Conservation (phyloP, 2,888 invertebrate genomes). For the Mystacides longicornis region DNA sequence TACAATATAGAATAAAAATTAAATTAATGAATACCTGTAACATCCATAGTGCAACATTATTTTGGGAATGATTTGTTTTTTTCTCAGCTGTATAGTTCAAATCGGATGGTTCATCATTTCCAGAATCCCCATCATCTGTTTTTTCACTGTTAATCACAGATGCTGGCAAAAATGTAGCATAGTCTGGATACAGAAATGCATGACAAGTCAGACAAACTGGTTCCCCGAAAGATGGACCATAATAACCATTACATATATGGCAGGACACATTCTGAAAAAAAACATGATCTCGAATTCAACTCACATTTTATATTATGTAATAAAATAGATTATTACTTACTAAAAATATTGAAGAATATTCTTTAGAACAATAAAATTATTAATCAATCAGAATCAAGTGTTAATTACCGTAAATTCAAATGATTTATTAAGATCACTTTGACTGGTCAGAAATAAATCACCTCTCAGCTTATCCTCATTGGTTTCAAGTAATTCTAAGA, state of each 20-base stretch:
- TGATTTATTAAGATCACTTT: slow-evolving; percentile 18
- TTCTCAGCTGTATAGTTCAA: slow-evolving; percentile 50
- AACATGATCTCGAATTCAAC: not conserved
- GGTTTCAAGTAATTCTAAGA: slow-evolving; percentile 42
- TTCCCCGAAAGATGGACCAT: slow-evolving; percentile 85
- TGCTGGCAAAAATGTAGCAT: slow-evolving; percentile 48
- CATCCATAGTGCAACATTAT: slow-evolving; percentile 21
- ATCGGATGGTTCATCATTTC: slow-evolving; percentile 88
- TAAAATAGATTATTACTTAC: too few relatives aligned
- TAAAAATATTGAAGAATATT: too few relatives aligned
- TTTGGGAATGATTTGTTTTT: slow-evolving; percentile 35
- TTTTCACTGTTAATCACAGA: slow-evolving; percentile 48
- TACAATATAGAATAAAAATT: not conserved
- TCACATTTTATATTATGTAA: too few relatives aligned
- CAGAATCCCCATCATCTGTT: slow-evolving; percentile 87
- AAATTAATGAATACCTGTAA: slow-evolving; percentile 16
- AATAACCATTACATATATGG: slow-evolving; percentile 84
- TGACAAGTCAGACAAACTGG: slow-evolving; percentile 90
- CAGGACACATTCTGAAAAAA: slow-evolving; percentile 59
- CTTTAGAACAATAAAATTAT: not conserved
- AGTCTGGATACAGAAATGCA: slow-evolving; percentile 82
- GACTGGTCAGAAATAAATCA: slow-evolving; percentile 27
- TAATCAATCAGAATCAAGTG: not conserved
- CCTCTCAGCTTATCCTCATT: slow-evolving; percentile 39
- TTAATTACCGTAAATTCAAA: slow-evolving; percentile 20